These are phyloP conservation scores for Heliothis virescens DNA, from an alignment of 1,140 invertebrate genomes.

Conservation along the genomic window DNA sequence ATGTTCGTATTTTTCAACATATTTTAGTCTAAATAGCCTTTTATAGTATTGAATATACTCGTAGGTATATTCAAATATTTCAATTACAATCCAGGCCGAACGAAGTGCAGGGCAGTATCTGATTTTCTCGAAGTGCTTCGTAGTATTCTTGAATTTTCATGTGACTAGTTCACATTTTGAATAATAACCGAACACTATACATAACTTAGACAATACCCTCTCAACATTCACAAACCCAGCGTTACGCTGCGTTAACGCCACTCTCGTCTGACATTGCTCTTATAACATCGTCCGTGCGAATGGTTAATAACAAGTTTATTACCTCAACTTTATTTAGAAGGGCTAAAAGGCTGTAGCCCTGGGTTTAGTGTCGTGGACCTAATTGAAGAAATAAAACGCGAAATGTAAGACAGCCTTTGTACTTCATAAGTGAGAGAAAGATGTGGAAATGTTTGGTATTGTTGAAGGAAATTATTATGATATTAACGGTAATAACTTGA, in stretches of 20 bases:
- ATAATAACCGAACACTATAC: no score
- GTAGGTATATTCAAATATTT: no score
- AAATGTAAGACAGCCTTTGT: conserved; percentile 16
- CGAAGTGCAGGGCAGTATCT: no score
- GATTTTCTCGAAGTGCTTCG: no score
- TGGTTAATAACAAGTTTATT: conserved; percentile 42
- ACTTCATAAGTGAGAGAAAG: background rate
- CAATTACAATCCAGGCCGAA: no score
- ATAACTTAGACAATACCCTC: no score
- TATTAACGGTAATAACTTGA: background rate
- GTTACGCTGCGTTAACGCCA: background rate
- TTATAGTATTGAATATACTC: no score
- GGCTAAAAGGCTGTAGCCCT: conserved; percentile 30
- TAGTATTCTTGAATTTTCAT: no score
- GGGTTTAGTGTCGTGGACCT: conserved; percentile 37
- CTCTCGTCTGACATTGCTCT: background rate
- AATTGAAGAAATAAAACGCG: conserved; percentile 42
- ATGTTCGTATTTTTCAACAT: no score
- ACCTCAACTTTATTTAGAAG: conserved; percentile 26
- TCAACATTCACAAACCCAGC: background rate
- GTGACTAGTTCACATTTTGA: no score
- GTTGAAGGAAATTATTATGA: conserved; percentile 8
- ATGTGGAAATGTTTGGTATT: background rate
- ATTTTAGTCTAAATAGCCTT: no score
- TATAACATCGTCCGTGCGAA: background rate